A percentile compares a stretch with the other conserved stretches of the same genome.
Conservation (phyloP, 2,888 invertebrate genomes). For the Zootermopsis nevadensis region DNA sequence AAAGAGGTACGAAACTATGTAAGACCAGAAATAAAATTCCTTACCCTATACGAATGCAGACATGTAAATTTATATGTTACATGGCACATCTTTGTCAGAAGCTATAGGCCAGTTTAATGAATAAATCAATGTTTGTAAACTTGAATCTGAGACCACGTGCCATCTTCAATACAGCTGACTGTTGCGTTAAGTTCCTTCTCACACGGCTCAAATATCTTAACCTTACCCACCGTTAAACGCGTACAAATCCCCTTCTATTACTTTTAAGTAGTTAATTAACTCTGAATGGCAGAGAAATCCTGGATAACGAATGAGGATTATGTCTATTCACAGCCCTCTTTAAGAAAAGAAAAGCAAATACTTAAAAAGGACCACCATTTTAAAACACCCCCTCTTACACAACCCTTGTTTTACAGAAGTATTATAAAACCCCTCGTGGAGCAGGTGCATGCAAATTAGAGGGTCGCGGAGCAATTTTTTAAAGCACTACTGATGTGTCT, state of each 20-base stretch:
- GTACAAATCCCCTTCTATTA: conserved; percentile 20
- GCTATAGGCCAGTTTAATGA: too few relatives aligned
- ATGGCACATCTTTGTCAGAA: too few relatives aligned
- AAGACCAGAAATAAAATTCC: too few relatives aligned
- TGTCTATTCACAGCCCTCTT: conserved; percentile 15
- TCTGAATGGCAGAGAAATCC: conserved; percentile 5
- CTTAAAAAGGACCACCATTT: conserved; percentile 9
- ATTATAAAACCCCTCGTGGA: conserved; percentile 24
- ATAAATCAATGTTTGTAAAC: too few relatives aligned
- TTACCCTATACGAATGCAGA: too few relatives aligned
- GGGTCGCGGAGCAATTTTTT: neutral
- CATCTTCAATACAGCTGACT: too few relatives aligned
- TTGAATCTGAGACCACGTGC: too few relatives aligned
- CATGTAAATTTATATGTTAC: too few relatives aligned
- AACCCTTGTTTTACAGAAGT: conserved; percentile 11
- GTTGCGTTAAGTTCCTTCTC: neutral
- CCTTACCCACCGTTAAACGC: neutral
- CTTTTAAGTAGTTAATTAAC: conserved; percentile 24
- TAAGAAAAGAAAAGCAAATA: conserved; percentile 15
- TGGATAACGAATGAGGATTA: conserved; percentile 27
- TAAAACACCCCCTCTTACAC: conserved; percentile 5
- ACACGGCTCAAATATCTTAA: neutral
- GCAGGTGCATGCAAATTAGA: conserved; percentile 41
- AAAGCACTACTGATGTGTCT: conserved; percentile 6
- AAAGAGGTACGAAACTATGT: too few relatives aligned